phyloP scores from a whole-genome alignment of 2,113 vertebrate species.

The Atlantisia rogersi region DNA sequence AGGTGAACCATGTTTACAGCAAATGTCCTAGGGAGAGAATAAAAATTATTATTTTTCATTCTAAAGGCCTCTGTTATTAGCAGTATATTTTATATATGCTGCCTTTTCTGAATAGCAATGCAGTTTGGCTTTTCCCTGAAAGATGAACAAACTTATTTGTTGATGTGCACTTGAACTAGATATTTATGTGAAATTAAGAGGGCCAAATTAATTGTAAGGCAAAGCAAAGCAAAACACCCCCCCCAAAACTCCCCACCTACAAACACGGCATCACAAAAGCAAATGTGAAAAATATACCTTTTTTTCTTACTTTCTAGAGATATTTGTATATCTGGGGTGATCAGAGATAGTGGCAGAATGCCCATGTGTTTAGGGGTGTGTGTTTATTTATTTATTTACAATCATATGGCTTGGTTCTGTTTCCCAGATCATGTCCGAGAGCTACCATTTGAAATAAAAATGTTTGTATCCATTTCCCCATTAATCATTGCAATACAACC shows the following conservation, averaged over 20 bases:
- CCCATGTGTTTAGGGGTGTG: slow-evolving; percentile 38
- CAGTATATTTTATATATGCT: slow-evolving; percentile 61
- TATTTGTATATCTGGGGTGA: slow-evolving; percentile 68
- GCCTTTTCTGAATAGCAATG: slow-evolving; percentile 72
- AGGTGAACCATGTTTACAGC: slow-evolving; percentile 65
- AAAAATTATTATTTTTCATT: slow-evolving; percentile 78
- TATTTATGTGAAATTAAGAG: slow-evolving; percentile 78
- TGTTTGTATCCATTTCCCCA: slow-evolving; percentile 77
- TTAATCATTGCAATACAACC: slow-evolving; percentile 80
- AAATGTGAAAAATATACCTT: slow-evolving; percentile 61
- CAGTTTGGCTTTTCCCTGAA: slow-evolving; percentile 72
- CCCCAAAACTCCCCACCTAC: background rate
- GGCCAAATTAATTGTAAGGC: slow-evolving; percentile 74
- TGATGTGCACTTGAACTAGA: slow-evolving; percentile 75
- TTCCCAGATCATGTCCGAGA: slow-evolving; percentile 77
- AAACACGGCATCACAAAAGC: background rate
- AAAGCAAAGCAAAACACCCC: slow-evolving; percentile 6
- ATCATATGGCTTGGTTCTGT: slow-evolving; percentile 77
- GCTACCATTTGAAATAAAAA: slow-evolving; percentile 80
- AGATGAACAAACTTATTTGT: slow-evolving; percentile 78
- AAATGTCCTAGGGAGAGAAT: slow-evolving; percentile 64
- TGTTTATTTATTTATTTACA: slow-evolving; percentile 56
- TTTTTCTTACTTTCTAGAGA: slow-evolving; percentile 38
- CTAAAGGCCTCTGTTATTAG: slow-evolving; percentile 71
- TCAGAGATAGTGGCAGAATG: slow-evolving; percentile 65